Percentiles rank a stretch among this genome's conserved stretches.
These are phyloP conservation scores for Hypotaenidia philippensis DNA, from an alignment of 2,797 vertebrate genomes.

Conservation along the genomic window DNA sequence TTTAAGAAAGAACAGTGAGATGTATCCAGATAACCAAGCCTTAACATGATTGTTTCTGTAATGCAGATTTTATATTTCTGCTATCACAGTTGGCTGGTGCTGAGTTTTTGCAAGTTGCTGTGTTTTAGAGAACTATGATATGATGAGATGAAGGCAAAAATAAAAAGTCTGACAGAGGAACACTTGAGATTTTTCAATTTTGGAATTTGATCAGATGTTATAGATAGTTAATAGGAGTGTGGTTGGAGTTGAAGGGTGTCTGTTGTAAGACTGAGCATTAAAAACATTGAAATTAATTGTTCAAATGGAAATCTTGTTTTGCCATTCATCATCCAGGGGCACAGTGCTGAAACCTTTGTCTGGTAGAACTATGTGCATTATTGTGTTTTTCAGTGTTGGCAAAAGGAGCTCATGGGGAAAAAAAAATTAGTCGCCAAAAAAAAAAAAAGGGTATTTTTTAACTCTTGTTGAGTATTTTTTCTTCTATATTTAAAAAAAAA, in stretches of 20 bases:
- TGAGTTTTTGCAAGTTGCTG: not conserved
- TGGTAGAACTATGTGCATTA: accelerated
- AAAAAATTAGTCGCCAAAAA: not conserved
- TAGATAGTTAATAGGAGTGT: not conserved
- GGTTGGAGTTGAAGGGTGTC: not conserved
- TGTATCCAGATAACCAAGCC: not conserved
- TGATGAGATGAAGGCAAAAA: not conserved
- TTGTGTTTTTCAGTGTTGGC: not conserved
- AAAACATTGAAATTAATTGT: not conserved
- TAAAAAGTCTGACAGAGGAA: not conserved
- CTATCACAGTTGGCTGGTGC: not conserved
- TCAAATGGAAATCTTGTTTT: not conserved
- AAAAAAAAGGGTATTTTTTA: not conserved
- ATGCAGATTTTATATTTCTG: not conserved
- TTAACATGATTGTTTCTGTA: not conserved
- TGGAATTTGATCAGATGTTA: not conserved
- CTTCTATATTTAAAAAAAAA: not conserved
- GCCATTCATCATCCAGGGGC: not conserved
- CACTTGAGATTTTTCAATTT: not conserved
- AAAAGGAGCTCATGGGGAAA: not conserved
- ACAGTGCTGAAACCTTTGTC: not conserved
- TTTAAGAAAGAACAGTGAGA: not conserved
- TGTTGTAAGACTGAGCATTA: not conserved
- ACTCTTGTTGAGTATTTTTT: not conserved
- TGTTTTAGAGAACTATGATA: not conserved